Evolutionary conservation across 2,113 vertebrate genomes (phyloP).

Genomic region (Salvelinus sp.): DNA sequence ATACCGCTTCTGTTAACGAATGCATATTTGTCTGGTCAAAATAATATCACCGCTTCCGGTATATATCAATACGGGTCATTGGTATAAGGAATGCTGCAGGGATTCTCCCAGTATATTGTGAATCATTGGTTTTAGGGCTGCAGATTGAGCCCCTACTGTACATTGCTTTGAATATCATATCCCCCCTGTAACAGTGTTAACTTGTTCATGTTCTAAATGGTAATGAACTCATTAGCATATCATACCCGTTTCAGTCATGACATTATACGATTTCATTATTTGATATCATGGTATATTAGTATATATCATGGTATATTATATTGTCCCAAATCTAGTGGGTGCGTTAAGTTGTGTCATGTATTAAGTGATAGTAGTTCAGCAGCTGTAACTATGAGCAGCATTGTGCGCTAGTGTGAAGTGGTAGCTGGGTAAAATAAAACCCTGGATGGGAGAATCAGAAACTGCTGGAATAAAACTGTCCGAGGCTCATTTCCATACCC

Average conservation of each 20-base stretch:
- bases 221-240: neutral
- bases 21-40: no score
- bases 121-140: no score
- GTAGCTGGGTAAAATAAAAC: slow-evolving; percentile 7
- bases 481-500: slow-evolving; percentile 62
- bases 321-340: neutral
- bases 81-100: no score
- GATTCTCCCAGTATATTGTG: no score
- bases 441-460: slow-evolving; percentile 24
- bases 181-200: no score
- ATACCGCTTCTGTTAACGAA: no score
- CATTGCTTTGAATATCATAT: no score
- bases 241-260: neutral
- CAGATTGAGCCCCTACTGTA: no score
- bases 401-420: neutral
- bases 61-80: no score
- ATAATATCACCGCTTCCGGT: no score
- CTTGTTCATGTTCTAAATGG: neutral
- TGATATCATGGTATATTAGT: neutral
- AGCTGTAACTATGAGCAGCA: neutral
- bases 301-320: neutral
- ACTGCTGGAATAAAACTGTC: slow-evolving; percentile 40
- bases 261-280: neutral
- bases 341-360: neutral
- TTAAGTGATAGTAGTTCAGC: neutral